phyloP scores from a whole-genome alignment of 2,888 invertebrate genomes.

The Gastrophysa polygoni region DNA sequence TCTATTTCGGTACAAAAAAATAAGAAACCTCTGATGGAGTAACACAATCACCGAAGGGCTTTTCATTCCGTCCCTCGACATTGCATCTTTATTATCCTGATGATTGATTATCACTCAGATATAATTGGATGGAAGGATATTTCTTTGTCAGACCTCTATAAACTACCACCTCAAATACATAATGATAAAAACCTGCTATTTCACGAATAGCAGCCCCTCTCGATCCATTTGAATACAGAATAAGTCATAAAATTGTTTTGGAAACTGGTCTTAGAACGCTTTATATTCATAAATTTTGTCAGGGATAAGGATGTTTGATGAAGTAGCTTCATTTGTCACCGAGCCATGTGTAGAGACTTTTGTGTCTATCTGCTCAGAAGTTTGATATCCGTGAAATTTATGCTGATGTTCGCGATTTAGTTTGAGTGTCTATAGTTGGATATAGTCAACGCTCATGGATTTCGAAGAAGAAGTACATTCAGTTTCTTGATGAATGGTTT shows the following conservation, averaged over 20 bases:
- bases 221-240: conserved; percentile 42
- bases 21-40: neutral
- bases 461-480: neutral
- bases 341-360: conserved; percentile 46
- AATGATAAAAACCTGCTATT: conserved; percentile 1
- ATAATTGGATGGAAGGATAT: conserved; percentile 6
- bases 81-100: conserved; percentile 23
- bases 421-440: neutral
- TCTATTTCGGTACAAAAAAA: neutral
- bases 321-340: conserved; percentile 50
- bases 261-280: conserved; percentile 43
- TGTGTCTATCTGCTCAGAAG: conserved; percentile 17
- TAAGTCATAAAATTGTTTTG: conserved; percentile 41
- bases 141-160: conserved; percentile 3
- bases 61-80: conserved; percentile 11
- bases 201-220: neutral
- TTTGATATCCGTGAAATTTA: conserved; percentile 22
- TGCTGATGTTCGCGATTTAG: conserved; percentile 6
- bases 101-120: conserved; percentile 22
- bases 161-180: neutral
- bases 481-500: too few species aligned
- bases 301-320: conserved; percentile 49
- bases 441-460: neutral
- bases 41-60: neutral
- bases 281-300: conserved; percentile 46